Conservation (phyloP, 1,140 invertebrate species). For the Micrasema longulum region DNA sequence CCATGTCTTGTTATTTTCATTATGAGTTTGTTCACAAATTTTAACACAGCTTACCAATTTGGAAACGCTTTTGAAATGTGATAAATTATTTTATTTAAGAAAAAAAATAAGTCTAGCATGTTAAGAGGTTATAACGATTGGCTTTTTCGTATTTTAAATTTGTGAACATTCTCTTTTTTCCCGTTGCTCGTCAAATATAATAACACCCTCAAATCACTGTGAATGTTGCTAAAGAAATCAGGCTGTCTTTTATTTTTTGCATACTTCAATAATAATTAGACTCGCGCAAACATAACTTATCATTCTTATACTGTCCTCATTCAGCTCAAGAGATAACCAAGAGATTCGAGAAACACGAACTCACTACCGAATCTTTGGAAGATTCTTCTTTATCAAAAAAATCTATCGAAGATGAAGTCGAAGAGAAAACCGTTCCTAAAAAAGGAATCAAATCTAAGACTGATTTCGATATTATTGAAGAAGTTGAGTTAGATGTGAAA, state of each 20-base stretch:
- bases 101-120: constrained; percentile 1
- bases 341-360: constrained; percentile 62
- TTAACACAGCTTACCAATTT: constrained; percentile 14
- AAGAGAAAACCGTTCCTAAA: constrained; percentile 50
- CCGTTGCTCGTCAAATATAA: constrained; percentile 33
- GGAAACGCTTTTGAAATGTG: neutral
- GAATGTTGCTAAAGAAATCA: constrained; percentile 10
- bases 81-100: neutral
- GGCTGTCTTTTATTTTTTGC: constrained; percentile 5
- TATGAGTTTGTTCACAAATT: constrained; percentile 30
- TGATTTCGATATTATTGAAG: constrained; percentile 61
- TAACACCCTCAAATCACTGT: constrained; percentile 31
- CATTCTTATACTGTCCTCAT: constrained; percentile 56
- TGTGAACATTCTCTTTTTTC: constrained; percentile 34
- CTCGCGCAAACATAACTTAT: constrained; percentile 6
- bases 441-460: constrained; percentile 57
- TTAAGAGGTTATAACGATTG: neutral
- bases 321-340: constrained; percentile 67
- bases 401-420: constrained; percentile 55
- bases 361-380: constrained; percentile 59
- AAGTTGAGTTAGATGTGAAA: constrained; percentile 60
- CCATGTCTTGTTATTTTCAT: constrained; percentile 29
- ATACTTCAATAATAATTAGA: neutral
- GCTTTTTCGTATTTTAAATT: constrained; percentile 12
- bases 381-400: constrained; percentile 56